phyloP scores from a whole-genome alignment of 2,888 invertebrate genomes.

The Andrena fulva region DNA sequence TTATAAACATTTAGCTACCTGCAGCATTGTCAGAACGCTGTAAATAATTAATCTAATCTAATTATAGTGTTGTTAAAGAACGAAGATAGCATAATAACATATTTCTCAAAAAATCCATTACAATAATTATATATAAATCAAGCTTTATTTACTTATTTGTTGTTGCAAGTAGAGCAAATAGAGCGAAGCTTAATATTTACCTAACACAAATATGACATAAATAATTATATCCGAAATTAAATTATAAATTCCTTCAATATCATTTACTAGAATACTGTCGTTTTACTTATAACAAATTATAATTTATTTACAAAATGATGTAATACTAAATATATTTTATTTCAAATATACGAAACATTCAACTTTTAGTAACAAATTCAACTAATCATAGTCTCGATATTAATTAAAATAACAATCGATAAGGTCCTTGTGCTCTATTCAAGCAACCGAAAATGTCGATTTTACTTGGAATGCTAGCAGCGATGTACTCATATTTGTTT shows the following conservation, averaged over 20 bases:
- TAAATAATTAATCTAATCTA: background rate
- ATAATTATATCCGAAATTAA: background rate
- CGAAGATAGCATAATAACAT: background rate
- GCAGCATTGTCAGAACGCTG: background rate
- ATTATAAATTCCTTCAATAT: background rate
- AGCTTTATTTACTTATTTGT: background rate
- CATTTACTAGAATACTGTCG: no score
- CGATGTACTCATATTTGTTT: constrained; percentile 5
- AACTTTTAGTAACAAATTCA: background rate
- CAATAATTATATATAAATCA: background rate
- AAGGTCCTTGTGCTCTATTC: background rate
- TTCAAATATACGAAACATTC: background rate
- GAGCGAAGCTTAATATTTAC: background rate
- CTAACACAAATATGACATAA: background rate
- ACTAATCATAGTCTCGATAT: background rate
- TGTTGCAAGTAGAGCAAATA: background rate
- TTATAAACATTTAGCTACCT: background rate
- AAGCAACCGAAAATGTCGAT: background rate
- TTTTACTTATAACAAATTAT: background rate
- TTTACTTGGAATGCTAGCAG: background rate
- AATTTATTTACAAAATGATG: no score
- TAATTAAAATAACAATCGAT: background rate
- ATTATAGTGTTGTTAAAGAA: background rate
- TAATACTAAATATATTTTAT: no score
- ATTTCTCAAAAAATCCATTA: background rate